These are phyloP conservation scores for Megastigmus dorsalis DNA, from an alignment of 2,888 invertebrate genomes.

Conservation along the genomic window DNA sequence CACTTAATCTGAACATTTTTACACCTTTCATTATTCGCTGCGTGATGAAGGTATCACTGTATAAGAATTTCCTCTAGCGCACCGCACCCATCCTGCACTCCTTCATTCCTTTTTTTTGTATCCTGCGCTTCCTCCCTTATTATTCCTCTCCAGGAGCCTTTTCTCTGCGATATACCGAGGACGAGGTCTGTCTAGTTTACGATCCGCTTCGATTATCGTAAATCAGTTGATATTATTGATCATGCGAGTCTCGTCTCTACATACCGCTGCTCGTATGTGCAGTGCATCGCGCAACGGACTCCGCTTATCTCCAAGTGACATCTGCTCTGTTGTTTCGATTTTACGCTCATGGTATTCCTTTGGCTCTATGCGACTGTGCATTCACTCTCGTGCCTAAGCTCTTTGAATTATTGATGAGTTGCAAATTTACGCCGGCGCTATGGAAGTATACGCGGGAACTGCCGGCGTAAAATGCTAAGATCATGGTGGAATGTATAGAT, in stretches of 20 bases:
- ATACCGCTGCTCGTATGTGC: neutral
- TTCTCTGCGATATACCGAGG: neutral
- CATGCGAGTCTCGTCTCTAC: neutral
- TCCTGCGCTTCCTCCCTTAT: neutral
- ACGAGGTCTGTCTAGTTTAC: constrained; percentile 24
- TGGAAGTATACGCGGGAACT: too few relatives aligned
- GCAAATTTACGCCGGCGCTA: neutral
- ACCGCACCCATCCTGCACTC: too few relatives aligned
- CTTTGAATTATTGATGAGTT: constrained; percentile 19
- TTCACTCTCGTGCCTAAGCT: neutral
- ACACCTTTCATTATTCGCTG: too few relatives aligned
- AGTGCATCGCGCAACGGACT: neutral
- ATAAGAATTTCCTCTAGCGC: too few relatives aligned
- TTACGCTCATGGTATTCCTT: constrained; percentile 23
- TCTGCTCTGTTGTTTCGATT: constrained; percentile 34
- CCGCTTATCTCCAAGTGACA: constrained; percentile 37
- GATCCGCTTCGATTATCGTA: constrained; percentile 36
- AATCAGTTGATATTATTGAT: constrained; percentile 52
- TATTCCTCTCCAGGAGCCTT: neutral
- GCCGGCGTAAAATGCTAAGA: too few relatives aligned
- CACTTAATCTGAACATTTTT: too few relatives aligned
- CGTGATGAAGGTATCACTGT: too few relatives aligned
- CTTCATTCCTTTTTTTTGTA: too few relatives aligned
- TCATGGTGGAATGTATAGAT: too few relatives aligned
- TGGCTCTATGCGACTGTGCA: neutral